Conservation (phyloP, 53 echinoderm and acorn worm genomes). For the Crossaster papposus region DNA sequence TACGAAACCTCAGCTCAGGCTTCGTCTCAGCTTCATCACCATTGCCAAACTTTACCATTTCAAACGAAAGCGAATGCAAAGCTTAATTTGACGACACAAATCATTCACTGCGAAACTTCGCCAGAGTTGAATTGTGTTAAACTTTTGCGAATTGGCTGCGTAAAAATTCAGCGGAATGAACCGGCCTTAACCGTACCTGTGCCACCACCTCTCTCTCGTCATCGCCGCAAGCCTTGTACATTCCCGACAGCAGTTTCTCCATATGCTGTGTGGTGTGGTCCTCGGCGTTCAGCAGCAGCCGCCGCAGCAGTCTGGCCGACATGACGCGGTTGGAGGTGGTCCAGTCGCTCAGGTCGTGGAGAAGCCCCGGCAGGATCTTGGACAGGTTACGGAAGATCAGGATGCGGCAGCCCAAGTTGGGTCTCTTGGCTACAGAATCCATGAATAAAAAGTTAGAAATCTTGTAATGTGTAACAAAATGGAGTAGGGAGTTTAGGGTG, state of each 20-base stretch:
- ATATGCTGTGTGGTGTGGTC: slow-evolving; percentile 97
- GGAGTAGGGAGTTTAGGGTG: neutral
- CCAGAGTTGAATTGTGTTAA: no score
- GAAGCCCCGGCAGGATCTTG: slow-evolving; percentile 96
- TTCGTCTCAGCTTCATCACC: no score
- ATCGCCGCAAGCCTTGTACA: slow-evolving; percentile 92
- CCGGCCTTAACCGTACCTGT: slow-evolving; percentile 45
- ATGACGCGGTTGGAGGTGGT: slow-evolving; percentile 90
- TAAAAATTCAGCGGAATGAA: no score
- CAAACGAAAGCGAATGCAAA: no score
- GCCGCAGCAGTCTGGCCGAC: slow-evolving; percentile 79
- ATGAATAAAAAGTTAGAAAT: neutral
- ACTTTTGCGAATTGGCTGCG: no score
- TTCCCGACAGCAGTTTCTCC: slow-evolving; percentile 81
- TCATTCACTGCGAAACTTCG: no score
- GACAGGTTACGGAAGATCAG: slow-evolving; percentile 91
- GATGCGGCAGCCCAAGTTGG: slow-evolving; percentile 92
- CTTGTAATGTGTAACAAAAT: neutral
- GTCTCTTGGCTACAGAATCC: slow-evolving; percentile 55
- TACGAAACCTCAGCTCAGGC: neutral
- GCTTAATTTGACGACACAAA: no score
- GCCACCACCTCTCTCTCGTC: slow-evolving; percentile 84
- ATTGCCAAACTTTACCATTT: no score
- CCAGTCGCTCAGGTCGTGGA: slow-evolving; percentile 93
- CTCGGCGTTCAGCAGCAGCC: slow-evolving; percentile 87